Evolutionary conservation across 1,140 invertebrate genomes (phyloP).

Genomic region (Acromyrmex echinatior): DNA sequence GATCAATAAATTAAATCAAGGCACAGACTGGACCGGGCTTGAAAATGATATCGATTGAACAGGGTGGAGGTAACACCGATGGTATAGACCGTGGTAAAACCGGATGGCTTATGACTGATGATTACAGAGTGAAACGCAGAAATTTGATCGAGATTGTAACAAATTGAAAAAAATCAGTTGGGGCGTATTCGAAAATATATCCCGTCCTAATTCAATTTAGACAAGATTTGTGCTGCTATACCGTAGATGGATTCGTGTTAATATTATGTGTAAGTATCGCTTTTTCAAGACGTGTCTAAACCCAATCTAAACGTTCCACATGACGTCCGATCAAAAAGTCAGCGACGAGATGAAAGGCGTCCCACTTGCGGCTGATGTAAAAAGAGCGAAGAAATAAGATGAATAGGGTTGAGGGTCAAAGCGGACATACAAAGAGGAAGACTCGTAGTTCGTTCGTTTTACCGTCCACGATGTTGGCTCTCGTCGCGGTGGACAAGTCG

Average conservation of each 20-base stretch:
- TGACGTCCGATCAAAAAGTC: constrained; percentile 43
- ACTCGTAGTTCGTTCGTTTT: constrained; percentile 71
- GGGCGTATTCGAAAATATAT: constrained; percentile 40
- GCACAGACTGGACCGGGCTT: constrained; percentile 55
- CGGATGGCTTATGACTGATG: constrained; percentile 70
- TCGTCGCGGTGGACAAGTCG: constrained; percentile 76
- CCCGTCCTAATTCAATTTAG: constrained; percentile 50
- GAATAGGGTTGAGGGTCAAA: constrained; percentile 38
- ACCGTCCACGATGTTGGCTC: constrained; percentile 50
- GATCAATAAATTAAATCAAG: constrained; percentile 70
- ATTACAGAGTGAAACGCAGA: constrained; percentile 67
- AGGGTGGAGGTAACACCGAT: constrained; percentile 18
- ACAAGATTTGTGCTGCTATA: neutral
- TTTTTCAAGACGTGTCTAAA: constrained; percentile 19
- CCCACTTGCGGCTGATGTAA: constrained; percentile 58
- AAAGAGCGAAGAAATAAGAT: constrained; percentile 52
- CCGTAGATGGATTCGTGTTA: neutral
- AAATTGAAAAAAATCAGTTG: constrained; percentile 61
- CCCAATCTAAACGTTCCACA: constrained; percentile 30
- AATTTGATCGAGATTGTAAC: constrained; percentile 65
- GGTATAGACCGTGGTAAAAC: constrained; percentile 52
- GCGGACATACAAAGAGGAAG: constrained; percentile 68
- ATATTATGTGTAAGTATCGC: constrained; percentile 51
- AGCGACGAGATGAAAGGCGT: constrained; percentile 65
- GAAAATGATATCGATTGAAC: constrained; percentile 69